Base-by-base conservation (phyloP, 2,797 vertebrate genomes). In the Cirrhinus mrigala region DNA sequence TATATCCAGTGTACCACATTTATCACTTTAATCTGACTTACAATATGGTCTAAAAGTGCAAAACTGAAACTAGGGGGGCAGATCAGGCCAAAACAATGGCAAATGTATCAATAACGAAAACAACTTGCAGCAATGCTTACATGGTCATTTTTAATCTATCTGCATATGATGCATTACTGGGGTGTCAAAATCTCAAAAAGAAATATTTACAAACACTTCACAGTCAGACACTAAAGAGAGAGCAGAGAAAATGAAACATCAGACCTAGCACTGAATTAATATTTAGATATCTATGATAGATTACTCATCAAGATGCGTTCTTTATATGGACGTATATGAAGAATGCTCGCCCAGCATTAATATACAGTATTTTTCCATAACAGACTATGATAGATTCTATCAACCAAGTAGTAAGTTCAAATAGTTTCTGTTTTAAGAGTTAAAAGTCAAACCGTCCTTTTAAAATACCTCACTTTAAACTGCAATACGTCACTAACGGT, bases 301-400 rank as follows among this genome's bases (percentile, higher is more conserved):
- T 77, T 79, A 27, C 75, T 85, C 29, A 85, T 40, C 50, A 77
- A 87, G 77, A 81, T 86, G 85, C 78, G 9, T 75, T 87, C 64
- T 87, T 79, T 88, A 79, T 24, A 87, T 74, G 68, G 82, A 82
- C 46, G 24, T 74, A 81, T 83, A 86, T 77, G 62, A 50, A 75
- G 37, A 75, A 74, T 68, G 58, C 71, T 66, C 44, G 54, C 66
- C 75, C 37, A 82, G 74, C 33, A 60, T 78, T 85, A 74, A 80
- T 66, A 81, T 76, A 83, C 77, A 80, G 77, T 70, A 20, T 89
- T 76, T 62, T 73, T 79, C 76, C 62, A 68, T 44, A 86, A 83
- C 64, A 70, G 20, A 86, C 66, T 81, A 81, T 83, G 81, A 82
- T 44, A 80, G 86, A 81, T 85, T 85, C 86, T 78, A 79, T 74